These are phyloP conservation scores for Heteromormyrus szaboi DNA, from an alignment of 2,797 vertebrate species.

Conservation along the genomic window DNA sequence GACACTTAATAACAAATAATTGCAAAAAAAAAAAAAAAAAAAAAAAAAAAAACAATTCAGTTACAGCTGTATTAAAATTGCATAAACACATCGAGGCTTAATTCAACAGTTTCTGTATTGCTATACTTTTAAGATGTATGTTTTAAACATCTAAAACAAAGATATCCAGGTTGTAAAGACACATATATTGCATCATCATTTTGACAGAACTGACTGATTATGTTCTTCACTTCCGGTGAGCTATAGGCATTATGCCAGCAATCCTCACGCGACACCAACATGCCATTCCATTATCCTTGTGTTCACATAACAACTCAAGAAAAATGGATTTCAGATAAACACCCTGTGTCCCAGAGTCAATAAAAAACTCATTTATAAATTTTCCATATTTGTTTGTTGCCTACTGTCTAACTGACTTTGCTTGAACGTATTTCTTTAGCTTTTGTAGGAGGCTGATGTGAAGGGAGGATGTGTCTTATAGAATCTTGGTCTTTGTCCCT, in stretches of 20 bases:
- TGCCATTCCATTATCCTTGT: constrained; percentile 25
- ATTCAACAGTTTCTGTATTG: neutral
- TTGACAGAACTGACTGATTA: constrained; percentile 58
- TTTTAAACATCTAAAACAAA: neutral
- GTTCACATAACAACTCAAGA: constrained; percentile 27
- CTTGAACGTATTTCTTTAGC: neutral
- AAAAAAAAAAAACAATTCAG: neutral
- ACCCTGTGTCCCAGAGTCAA: neutral
- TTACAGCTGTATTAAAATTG: neutral
- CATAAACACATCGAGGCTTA: neutral
- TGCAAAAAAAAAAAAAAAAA: neutral
- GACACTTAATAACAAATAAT: neutral
- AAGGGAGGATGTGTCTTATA: neutral
- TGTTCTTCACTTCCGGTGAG: constrained; percentile 50
- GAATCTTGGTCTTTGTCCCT: neutral
- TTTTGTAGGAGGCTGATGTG: neutral
- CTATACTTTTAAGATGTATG: neutral
- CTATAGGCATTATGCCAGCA: constrained; percentile 30
- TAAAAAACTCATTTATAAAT: constrained; percentile 12
- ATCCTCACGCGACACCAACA: neutral
- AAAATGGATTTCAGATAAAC: constrained; percentile 30
- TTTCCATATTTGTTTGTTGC: neutral
- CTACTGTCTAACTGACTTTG: neutral
- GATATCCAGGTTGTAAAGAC: neutral
- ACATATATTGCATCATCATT: constrained; percentile 20